Percentiles rank a stretch among this genome's conserved stretches.
These are phyloP conservation scores for Enteromius anoplus DNA, from an alignment of 2,797 vertebrate species.

Conservation along the genomic window DNA sequence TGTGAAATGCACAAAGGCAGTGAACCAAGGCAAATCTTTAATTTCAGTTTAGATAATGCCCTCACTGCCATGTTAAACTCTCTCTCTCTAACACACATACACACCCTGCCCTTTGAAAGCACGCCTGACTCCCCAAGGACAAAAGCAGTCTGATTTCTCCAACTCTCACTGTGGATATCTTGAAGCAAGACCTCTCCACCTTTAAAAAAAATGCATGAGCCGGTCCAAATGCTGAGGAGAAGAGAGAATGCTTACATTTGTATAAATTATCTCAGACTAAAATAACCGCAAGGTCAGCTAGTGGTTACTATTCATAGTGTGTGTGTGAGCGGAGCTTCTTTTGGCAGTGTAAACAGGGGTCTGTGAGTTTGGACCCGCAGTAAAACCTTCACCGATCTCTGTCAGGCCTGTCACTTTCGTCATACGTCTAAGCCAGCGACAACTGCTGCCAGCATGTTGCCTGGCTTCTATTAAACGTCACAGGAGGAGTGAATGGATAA, in stretches of 20 bases:
- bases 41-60: constrained; percentile 68
- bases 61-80: constrained; percentile 1
- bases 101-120: constrained; percentile 19
- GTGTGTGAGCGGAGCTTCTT: not conserved
- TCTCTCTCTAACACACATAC: not conserved
- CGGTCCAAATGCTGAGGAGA: constrained; percentile 52
- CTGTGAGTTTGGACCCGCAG: constrained; percentile 26
- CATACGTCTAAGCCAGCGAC: constrained; percentile 23
- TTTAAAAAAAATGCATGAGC: constrained; percentile 62
- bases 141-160: constrained; percentile 37
- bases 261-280: constrained; percentile 72
- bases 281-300: constrained; percentile 68
- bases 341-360: not conserved
- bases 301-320: constrained; percentile 28
- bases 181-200: constrained; percentile 60
- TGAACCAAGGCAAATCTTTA: constrained; percentile 71
- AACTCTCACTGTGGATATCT: constrained; percentile 14
- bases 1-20: constrained; percentile 67
- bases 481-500: constrained; percentile 31
- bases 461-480: constrained; percentile 27
- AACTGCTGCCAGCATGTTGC: constrained; percentile 21
- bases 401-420: constrained; percentile 48
- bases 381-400: constrained; percentile 49
- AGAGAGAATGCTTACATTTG: constrained; percentile 73
- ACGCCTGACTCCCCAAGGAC: constrained; percentile 43